phyloP scores from a whole-genome alignment of 1,140 invertebrate genomes.

The Pogonus chalceus region DNA sequence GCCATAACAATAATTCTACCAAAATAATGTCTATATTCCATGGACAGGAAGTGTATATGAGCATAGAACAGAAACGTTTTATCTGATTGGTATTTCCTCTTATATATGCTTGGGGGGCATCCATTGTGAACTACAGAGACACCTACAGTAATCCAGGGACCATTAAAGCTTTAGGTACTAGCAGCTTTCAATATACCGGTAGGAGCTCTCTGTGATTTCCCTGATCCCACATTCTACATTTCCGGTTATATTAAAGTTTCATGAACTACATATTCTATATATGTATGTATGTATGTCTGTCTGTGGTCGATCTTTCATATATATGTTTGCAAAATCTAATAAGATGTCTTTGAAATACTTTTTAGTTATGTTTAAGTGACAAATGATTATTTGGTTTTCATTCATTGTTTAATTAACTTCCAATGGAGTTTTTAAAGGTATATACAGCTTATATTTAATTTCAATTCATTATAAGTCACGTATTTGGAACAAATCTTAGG shows the following conservation, averaged over 20 bases:
- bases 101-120: not conserved
- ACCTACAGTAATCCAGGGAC: not conserved
- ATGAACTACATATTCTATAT: conserved; percentile 1
- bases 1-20: conserved; percentile 2
- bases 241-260: not conserved
- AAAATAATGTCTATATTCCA: not conserved
- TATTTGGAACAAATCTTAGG: too few species aligned
- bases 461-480: too few species aligned
- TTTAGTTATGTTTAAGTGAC: too few species aligned
- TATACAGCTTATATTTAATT: too few species aligned
- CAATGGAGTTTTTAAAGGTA: too few species aligned
- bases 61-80: conserved; percentile 5
- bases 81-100: conserved; percentile 5
- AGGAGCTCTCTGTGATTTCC: conserved; percentile 2
- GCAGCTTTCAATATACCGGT: not conserved
- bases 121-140: not conserved
- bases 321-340: too few species aligned
- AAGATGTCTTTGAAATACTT: too few species aligned
- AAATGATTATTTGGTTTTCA: too few species aligned
- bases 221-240: not conserved
- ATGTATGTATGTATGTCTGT: too few species aligned
- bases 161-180: not conserved
- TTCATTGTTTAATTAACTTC: too few species aligned
- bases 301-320: too few species aligned
- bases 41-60: not conserved